These are phyloP conservation scores for Torymus aiolomorphi DNA, from an alignment of 2,888 invertebrate species.

Conservation along the genomic window DNA sequence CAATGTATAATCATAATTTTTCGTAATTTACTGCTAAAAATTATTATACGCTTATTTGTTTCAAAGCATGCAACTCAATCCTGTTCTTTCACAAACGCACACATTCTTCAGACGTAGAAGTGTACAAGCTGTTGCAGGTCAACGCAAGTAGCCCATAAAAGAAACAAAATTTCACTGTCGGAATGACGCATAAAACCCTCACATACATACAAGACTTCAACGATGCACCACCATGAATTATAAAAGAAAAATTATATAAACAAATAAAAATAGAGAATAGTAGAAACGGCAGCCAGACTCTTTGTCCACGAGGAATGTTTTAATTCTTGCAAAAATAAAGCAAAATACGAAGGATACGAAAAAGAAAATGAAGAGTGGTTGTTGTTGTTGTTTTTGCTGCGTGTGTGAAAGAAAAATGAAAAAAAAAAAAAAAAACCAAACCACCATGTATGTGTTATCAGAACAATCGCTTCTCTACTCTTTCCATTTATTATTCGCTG, in stretches of 20 bases:
- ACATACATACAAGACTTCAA: constrained; percentile 53
- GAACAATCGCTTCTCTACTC: constrained; percentile 35
- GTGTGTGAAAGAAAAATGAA: constrained; percentile 7
- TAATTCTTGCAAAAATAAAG: constrained; percentile 56
- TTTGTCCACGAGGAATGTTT: constrained; percentile 56
- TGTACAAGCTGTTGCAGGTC: constrained; percentile 64
- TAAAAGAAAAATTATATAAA: constrained; percentile 51
- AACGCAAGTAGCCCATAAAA: constrained; percentile 59
- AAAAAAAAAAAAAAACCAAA: constrained; percentile 37
- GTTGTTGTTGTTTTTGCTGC: not conserved
- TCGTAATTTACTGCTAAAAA: too few species aligned
- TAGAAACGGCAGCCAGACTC: constrained; percentile 42
- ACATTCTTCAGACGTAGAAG: constrained; percentile 54
- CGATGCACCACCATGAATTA: constrained; percentile 55
- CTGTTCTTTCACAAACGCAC: constrained; percentile 54
- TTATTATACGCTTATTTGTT: too few species aligned
- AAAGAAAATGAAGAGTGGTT: not conserved
- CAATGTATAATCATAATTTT: too few species aligned
- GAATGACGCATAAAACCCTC: constrained; percentile 46
- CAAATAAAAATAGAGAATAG: constrained; percentile 52
- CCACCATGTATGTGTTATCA: constrained; percentile 28
- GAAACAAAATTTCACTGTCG: constrained; percentile 47
- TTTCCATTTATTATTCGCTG: constrained; percentile 43
- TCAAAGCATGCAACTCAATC: constrained; percentile 46
- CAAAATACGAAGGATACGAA: constrained; percentile 48